Conservation (phyloP, 2,797 vertebrate genomes). For the Phataginus tetradactyla region DNA sequence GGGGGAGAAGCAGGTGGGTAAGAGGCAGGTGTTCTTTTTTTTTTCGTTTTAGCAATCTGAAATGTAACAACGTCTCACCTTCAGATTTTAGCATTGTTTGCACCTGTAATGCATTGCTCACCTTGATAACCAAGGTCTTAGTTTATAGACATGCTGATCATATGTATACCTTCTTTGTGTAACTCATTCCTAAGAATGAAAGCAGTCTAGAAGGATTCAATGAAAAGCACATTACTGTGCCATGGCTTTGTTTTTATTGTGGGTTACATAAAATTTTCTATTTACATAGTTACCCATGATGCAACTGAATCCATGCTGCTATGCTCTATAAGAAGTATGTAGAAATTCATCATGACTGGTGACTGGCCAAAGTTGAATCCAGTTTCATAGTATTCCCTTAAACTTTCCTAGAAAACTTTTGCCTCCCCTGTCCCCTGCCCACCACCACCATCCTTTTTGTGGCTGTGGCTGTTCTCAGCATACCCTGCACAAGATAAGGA, state of each 20-base stretch:
- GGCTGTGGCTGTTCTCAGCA: not conserved
- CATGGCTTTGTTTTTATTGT: conserved; percentile 46
- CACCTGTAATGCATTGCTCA: not conserved
- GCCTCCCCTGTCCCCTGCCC: too few species aligned
- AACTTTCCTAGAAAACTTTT: not conserved
- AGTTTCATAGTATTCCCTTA: not conserved
- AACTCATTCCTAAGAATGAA: conserved; percentile 2
- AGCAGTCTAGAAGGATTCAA: not conserved
- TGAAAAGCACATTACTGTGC: not conserved
- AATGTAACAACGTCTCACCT: conserved; percentile 11
- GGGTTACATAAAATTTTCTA: conserved; percentile 9
- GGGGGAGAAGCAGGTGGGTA: not conserved
- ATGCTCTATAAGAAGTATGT: not conserved
- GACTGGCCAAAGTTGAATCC: not conserved
- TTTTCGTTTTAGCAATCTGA: not conserved
- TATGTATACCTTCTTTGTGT: not conserved
- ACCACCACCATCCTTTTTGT: not conserved
- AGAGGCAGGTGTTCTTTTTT: conserved; percentile 24
- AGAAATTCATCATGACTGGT: not conserved
- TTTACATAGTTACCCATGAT: conserved; percentile 37
- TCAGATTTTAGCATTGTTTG: conserved; percentile 13
- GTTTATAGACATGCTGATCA: not conserved
- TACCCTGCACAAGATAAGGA: not conserved
- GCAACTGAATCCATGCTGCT: conserved; percentile 30
- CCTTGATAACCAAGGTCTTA: conserved; percentile 27